phyloP scores from a whole-genome alignment of 1,140 invertebrate species.

The Ceratitis capitata region DNA sequence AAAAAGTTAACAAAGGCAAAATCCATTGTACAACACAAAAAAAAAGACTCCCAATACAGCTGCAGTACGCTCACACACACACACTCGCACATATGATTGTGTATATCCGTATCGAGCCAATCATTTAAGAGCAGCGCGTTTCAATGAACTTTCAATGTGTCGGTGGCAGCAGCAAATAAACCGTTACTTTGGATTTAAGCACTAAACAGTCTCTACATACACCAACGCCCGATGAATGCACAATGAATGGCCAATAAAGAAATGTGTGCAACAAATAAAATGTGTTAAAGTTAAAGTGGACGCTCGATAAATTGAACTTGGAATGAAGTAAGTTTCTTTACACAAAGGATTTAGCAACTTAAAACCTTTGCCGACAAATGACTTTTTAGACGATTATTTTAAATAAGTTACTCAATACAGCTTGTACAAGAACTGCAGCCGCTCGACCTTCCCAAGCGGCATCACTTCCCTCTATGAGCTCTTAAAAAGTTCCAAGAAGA shows the following conservation, averaged over 20 bases:
- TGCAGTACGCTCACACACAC: not conserved
- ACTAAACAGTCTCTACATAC: not conserved
- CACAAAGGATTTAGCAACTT: too few species aligned
- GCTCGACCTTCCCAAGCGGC: too few species aligned
- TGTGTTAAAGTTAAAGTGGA: not conserved
- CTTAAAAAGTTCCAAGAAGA: too few species aligned
- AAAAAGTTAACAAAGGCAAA: constrained; percentile 12
- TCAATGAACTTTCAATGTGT: not conserved
- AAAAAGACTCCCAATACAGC: not conserved
- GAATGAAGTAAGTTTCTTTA: too few species aligned
- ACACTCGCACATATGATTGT: not conserved
- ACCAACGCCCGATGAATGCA: not conserved
- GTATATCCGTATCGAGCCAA: not conserved
- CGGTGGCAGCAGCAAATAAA: not conserved
- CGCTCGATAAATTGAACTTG: not conserved
- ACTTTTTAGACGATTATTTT: too few species aligned
- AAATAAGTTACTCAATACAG: not conserved
- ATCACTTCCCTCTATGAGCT: too few species aligned
- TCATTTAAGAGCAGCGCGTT: not conserved
- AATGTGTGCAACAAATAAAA: constrained; percentile 19
- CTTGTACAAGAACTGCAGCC: not conserved
- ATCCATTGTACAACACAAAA: constrained; percentile 5
- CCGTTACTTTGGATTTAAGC: not conserved
- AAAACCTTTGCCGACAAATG: too few species aligned
- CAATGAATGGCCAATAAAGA: not conserved